Base-by-base conservation (phyloP, 92 coral and sea anemone genomes). In the Zoanthus gigantus region DNA sequence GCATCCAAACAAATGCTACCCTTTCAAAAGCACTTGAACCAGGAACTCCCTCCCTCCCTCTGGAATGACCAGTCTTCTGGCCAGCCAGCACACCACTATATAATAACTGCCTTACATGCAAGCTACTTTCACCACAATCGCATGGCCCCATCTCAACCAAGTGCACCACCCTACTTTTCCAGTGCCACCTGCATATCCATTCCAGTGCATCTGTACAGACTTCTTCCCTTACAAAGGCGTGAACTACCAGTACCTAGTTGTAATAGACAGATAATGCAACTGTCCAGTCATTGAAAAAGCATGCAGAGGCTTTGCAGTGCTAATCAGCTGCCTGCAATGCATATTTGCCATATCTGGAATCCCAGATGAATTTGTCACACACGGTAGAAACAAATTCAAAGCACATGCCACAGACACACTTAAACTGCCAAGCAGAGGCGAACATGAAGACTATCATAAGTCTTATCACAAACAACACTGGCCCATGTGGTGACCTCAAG, bases 261-360 rank as follows among this genome's bases (percentile, higher is more conserved):
- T 11, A 50, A 0, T 50, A 50, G 56, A 50, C 56, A 50, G 1
- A 50, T 50, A 50, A 4, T 50, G 7, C 6, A 50, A 11, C 56
- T 50, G 56, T 5, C 56, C 56, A 11, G 5, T 4, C 56, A 11
- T 1, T 50, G 56, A 50, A 50, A 50, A 50, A 50, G 56, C 56
- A 50, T 7, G 5, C 9, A 7, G 56, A 50, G 56, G 56, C 56
- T 50, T 0, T 50, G 1, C 56, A 50, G 56, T 5, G 11, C 89
- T 94, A 56, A 90, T 86, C 29, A 76, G 84, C 78, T 88, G 92
- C 85, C 54, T 94, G 2, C 74, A 86, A 1, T 89, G 69, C 18
- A 61, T 76, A 37, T 92, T 91, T 45, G 82, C 85, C 29, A 94
- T 93, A 11, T 92, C 79, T 57, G 93, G 93, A 83, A 92, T 89